Evolutionary conservation across 2,888 invertebrate species (phyloP).

Genomic region (Branchellion lobata): DNA sequence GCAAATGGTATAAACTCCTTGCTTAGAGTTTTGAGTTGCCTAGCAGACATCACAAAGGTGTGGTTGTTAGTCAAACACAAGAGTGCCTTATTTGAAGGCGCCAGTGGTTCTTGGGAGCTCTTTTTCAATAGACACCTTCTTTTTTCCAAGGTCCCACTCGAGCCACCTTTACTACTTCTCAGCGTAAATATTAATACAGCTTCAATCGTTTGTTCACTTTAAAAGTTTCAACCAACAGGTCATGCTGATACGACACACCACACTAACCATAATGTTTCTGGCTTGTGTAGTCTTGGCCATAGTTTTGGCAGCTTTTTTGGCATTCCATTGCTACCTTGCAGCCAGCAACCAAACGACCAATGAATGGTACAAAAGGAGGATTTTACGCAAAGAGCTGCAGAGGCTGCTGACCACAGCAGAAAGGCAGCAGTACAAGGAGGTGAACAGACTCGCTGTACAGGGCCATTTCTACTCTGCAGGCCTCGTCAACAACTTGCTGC

Average conservation of each 20-base stretch:
- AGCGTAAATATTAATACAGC: too few relatives aligned
- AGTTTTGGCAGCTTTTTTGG: slow-evolving; percentile 55
- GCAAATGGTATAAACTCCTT: not conserved
- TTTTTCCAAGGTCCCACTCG: too few relatives aligned
- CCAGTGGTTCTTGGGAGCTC: too few relatives aligned
- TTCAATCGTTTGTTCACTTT: too few relatives aligned
- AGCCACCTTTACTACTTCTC: too few relatives aligned
- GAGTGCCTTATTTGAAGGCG: too few relatives aligned
- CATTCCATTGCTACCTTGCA: slow-evolving; percentile 58
- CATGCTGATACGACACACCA: slow-evolving; percentile 58
- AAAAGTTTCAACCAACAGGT: too few relatives aligned
- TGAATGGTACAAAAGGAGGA: slow-evolving; percentile 56
- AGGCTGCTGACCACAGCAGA: not conserved
- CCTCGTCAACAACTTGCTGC: slow-evolving; percentile 54
- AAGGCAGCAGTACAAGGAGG: not conserved
- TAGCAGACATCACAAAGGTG: not conserved
- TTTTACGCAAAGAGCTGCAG: not conserved
- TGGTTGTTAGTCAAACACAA: not conserved
- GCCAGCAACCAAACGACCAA: slow-evolving; percentile 60
- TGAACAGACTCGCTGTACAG: not conserved
- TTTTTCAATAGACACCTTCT: too few relatives aligned
- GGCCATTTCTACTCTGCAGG: slow-evolving; percentile 53
- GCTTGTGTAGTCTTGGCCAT: slow-evolving; percentile 55
- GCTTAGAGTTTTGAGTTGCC: not conserved
- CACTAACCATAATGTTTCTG: slow-evolving; percentile 57